Percentiles rank a stretch among this genome's conserved stretches.
phyloP scores from a whole-genome alignment of 2,888 invertebrate genomes.

The Heliconius erato region DNA sequence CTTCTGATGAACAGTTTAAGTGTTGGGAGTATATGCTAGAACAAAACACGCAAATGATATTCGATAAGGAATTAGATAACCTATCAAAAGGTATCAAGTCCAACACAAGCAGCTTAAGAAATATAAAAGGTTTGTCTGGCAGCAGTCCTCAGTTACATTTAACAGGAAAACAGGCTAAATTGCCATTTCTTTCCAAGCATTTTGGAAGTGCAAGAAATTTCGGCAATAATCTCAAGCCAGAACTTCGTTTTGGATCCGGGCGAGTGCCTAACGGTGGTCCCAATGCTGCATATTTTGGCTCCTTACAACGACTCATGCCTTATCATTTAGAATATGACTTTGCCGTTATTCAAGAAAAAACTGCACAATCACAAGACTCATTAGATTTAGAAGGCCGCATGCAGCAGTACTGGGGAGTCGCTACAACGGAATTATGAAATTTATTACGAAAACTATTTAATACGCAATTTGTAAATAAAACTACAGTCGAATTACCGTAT shows the following conservation, averaged over 20 bases:
- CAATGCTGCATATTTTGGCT: conserved; percentile 95
- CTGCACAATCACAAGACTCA: conserved; percentile 88
- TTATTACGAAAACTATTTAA: conserved; percentile 47
- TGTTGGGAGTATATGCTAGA: conserved; percentile 98
- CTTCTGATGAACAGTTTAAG: conserved; percentile 94
- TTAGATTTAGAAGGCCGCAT: conserved; percentile 93
- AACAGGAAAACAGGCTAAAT: conserved; percentile 74
- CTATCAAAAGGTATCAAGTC: conserved; percentile 88
- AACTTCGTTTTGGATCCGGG: conserved; percentile 86
- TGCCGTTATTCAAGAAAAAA: conserved; percentile 92
- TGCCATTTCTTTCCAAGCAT: conserved; percentile 89
- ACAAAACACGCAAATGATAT: conserved; percentile 94
- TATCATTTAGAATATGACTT: conserved; percentile 93
- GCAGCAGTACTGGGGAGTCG: conserved; percentile 96
- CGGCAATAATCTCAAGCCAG: conserved; percentile 87
- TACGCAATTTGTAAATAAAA: conserved; percentile 77
- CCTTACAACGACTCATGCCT: conserved; percentile 93
- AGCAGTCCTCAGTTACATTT: conserved; percentile 89
- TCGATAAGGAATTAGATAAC: conserved; percentile 95
- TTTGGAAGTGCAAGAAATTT: conserved; percentile 93
- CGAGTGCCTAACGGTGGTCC: conserved; percentile 91
- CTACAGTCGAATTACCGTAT: conserved; percentile 70
- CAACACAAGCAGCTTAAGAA: conserved; percentile 82
- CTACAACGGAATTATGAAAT: conserved; percentile 92
- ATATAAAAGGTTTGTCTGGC: conserved; percentile 87